Evolutionary conservation across 2,888 invertebrate species (phyloP).

Genomic region (Platycheirus albimanus): DNA sequence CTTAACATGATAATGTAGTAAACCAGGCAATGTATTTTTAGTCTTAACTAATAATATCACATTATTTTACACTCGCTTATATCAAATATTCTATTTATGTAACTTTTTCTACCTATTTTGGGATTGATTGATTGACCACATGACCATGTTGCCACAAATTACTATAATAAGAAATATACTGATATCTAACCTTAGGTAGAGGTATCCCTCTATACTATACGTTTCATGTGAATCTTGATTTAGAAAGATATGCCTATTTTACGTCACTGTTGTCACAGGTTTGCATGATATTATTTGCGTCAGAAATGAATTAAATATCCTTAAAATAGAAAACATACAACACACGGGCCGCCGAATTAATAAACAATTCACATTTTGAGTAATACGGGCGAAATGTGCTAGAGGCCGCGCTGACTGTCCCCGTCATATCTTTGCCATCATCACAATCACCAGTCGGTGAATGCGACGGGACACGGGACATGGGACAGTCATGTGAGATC

Average conservation of each 20-base stretch:
- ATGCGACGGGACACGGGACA: background rate
- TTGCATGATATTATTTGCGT: slow-evolving; percentile 32
- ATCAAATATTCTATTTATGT: no score
- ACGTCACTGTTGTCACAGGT: slow-evolving; percentile 53
- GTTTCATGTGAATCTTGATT: background rate
- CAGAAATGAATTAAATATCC: slow-evolving; percentile 14
- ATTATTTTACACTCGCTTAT: no score
- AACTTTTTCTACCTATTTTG: slow-evolving; percentile 12
- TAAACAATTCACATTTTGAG: slow-evolving; percentile 51
- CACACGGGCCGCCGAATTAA: slow-evolving; percentile 5
- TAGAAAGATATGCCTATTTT: background rate
- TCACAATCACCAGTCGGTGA: slow-evolving; percentile 1
- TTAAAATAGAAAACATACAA: slow-evolving; percentile 21
- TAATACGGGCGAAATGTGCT: slow-evolving; percentile 20
- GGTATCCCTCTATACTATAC: no score
- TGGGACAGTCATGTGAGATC: slow-evolving; percentile 67
- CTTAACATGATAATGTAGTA: no score
- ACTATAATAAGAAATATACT: slow-evolving; percentile 53
- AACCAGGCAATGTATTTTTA: no score
- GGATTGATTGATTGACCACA: slow-evolving; percentile 37
- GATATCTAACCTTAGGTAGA: slow-evolving; percentile 26
- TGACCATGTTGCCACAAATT: background rate
- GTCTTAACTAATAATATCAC: no score
- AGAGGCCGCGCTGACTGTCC: slow-evolving; percentile 48
- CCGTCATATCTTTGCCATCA: slow-evolving; percentile 13